phyloP scores from a whole-genome alignment of 2,888 invertebrate species.

The Andrena bicolor region DNA sequence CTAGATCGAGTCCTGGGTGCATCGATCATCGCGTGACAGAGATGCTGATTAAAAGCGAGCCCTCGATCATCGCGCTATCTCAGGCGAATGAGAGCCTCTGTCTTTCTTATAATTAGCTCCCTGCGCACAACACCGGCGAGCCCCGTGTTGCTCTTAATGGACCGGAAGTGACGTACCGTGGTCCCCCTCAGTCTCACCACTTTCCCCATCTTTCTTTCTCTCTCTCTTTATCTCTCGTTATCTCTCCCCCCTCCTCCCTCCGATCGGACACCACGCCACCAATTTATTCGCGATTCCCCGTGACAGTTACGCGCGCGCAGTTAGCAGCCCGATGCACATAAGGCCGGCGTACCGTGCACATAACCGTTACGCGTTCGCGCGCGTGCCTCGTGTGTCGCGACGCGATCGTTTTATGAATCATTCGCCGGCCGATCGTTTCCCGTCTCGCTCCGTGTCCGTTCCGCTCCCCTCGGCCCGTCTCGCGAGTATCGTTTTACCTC shows the following conservation, averaged over 20 bases:
- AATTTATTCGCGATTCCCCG: slow-evolving; percentile 44
- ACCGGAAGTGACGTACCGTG: slow-evolving; percentile 77
- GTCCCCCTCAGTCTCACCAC: slow-evolving; percentile 57
- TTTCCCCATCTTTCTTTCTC: slow-evolving; percentile 28
- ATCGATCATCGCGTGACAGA: too few relatives aligned
- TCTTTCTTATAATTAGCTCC: slow-evolving; percentile 73
- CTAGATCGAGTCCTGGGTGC: too few relatives aligned
- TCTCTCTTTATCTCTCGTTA: slow-evolving; percentile 7
- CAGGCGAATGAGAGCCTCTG: slow-evolving; percentile 67
- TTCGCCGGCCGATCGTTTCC: slow-evolving; percentile 8
- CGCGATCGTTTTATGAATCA: slow-evolving; percentile 54
- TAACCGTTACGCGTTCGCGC: slow-evolving; percentile 35
- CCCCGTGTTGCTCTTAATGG: slow-evolving; percentile 76
- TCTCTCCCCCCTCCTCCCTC: too few relatives aligned
- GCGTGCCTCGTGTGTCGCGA: slow-evolving; percentile 35
- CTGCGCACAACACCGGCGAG: slow-evolving; percentile 73
- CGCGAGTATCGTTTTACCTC: slow-evolving; percentile 31
- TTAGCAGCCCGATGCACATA: slow-evolving; percentile 4
- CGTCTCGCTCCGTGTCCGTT: background rate
- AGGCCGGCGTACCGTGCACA: background rate
- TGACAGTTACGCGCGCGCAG: slow-evolving; percentile 16
- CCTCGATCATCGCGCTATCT: too few relatives aligned
- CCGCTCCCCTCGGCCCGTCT: background rate
- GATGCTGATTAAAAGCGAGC: too few relatives aligned
- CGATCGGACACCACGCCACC: slow-evolving; percentile 1